These are phyloP conservation scores for Seriola aureovittata DNA, from an alignment of 2,113 vertebrate genomes.

Conservation along the genomic window DNA sequence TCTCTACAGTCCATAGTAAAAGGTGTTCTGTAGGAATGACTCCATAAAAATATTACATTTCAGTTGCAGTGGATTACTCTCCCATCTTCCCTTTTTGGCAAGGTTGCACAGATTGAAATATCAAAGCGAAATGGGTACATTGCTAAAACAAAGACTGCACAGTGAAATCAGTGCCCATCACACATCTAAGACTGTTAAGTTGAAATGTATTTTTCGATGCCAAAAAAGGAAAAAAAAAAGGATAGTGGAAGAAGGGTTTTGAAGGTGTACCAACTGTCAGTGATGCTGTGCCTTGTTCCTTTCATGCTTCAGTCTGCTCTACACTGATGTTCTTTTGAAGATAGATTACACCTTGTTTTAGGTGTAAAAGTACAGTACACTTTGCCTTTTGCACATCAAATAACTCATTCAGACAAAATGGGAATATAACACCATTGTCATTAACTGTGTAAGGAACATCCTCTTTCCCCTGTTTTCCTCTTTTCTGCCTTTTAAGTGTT, in stretches of 20 bases:
- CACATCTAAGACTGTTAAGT: conserved; percentile 67
- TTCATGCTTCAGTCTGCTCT: conserved; percentile 66
- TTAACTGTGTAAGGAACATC: conserved; percentile 48
- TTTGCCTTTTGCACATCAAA: conserved; percentile 71
- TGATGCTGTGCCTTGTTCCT: conserved; percentile 58
- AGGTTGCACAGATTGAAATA: conserved; percentile 55
- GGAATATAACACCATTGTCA: conserved; percentile 52
- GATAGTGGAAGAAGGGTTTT: conserved; percentile 57
- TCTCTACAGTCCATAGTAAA: conserved; percentile 35
- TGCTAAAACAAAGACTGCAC: conserved; percentile 68
- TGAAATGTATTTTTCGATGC: conserved; percentile 59
- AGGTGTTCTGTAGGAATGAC: conserved; percentile 43
- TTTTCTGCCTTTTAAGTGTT: conserved; percentile 42
- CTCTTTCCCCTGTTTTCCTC: conserved; percentile 30
- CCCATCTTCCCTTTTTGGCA: conserved; percentile 49
- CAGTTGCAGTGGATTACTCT: conserved; percentile 39
- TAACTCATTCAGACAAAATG: conserved; percentile 62
- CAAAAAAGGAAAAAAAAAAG: conserved; percentile 48
- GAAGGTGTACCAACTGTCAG: conserved; percentile 68
- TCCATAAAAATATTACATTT: conserved; percentile 54
- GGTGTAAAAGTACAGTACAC: conserved; percentile 68
- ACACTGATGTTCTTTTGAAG: conserved; percentile 69
- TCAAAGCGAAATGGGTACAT: conserved; percentile 72
- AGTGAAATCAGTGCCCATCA: conserved; percentile 67
- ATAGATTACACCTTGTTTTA: conserved; percentile 77